Percentiles rank a stretch among this genome's conserved stretches.
Conservation (phyloP, 2,797 vertebrate species). For the Psittacula echo region DNA sequence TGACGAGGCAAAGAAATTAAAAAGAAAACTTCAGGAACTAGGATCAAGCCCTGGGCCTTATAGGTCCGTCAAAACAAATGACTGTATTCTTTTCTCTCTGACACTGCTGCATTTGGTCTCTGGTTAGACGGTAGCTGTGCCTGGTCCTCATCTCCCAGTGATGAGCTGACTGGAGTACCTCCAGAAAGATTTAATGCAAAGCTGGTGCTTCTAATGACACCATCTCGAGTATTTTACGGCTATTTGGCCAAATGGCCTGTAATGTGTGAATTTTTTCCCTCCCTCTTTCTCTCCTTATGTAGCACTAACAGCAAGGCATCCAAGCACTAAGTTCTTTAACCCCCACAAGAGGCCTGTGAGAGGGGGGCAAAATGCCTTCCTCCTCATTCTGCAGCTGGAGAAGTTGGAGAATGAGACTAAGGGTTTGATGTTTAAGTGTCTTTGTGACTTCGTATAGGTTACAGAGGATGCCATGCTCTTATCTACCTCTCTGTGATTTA, state of each 20-base stretch:
- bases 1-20: conserved; percentile 45
- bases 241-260: neutral
- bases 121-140: neutral
- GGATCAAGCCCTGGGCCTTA: neutral
- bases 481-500: neutral
- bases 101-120: neutral
- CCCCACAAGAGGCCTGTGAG: neutral
- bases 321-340: neutral
- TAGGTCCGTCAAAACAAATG: neutral
- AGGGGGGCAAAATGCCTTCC: neutral
- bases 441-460: neutral
- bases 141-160: neutral
- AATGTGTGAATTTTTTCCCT: neutral
- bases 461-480: neutral
- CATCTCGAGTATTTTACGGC: neutral
- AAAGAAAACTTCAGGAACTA: neutral
- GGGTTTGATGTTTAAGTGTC: neutral
- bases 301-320: neutral
- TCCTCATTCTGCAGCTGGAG: neutral
- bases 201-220: neutral
- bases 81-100: neutral
- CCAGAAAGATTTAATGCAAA: neutral
- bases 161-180: neutral
- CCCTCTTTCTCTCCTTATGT: neutral
- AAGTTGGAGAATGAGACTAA: neutral